phyloP scores from a whole-genome alignment of 2,888 invertebrate species.

The Dendrolimus pini region DNA sequence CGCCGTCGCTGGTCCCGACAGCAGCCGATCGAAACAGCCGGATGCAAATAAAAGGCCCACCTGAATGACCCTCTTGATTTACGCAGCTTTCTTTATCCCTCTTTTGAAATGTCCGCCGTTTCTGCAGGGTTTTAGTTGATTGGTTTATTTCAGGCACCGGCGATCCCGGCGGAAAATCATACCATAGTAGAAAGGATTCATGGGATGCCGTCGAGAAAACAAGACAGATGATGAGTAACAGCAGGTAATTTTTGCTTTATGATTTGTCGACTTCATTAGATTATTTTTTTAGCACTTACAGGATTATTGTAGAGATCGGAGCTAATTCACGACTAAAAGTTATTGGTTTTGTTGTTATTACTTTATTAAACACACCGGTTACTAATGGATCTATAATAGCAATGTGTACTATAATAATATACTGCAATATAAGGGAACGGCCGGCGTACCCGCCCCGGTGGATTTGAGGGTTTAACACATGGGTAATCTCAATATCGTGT shows the following conservation, averaged over 20 bases:
- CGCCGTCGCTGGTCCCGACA: slow-evolving; percentile 19
- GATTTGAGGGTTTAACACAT: no score
- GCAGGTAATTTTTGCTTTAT: slow-evolving; percentile 37
- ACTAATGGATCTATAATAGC: no score
- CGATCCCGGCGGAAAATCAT: slow-evolving; percentile 59
- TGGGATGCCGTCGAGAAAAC: slow-evolving; percentile 91
- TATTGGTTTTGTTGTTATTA: no score
- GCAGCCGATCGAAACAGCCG: slow-evolving; percentile 15
- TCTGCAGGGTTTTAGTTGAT: background rate
- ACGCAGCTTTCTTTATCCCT: slow-evolving; percentile 4
- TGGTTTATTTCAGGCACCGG: slow-evolving; percentile 34
- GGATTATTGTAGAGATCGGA: no score
- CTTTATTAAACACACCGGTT: no score
- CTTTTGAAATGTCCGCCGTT: slow-evolving; percentile 4
- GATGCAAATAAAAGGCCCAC: slow-evolving; percentile 19
- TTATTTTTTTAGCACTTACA: no score
- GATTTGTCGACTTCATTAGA: no score
- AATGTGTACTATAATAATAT: no score
- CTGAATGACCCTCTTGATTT: slow-evolving; percentile 17
- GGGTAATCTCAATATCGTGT: no score
- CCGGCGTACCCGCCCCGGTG: no score
- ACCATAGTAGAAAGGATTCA: slow-evolving; percentile 79
- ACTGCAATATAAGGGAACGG: no score
- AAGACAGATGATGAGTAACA: slow-evolving; percentile 80
- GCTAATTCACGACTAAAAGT: no score